Evolutionary conservation across 2,113 vertebrate genomes (phyloP).

Genomic region (Microtus montanus): DNA sequence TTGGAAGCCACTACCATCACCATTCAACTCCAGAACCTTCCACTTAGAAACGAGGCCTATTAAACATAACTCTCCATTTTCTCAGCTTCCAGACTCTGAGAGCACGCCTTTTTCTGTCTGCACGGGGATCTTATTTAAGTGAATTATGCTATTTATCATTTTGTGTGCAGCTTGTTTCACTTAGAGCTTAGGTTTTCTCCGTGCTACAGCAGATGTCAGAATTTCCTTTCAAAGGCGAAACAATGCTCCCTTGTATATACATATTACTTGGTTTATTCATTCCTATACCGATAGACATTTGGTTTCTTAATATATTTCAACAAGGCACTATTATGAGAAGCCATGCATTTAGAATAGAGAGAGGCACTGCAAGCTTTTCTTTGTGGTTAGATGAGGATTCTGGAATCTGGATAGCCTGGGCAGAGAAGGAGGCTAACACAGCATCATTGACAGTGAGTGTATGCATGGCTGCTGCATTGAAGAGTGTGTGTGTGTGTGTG

Average conservation of each 20-base stretch:
- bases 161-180: background rate
- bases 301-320: background rate
- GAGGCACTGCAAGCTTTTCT: background rate
- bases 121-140: too few species aligned
- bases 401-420: background rate
- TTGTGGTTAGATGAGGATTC: background rate
- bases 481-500: background rate
- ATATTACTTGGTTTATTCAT: background rate
- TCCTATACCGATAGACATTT: background rate
- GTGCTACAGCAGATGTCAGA: too few species aligned
- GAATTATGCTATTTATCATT: background rate
- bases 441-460: background rate
- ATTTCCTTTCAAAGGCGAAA: background rate
- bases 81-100: background rate
- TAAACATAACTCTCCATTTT: background rate
- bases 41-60: background rate
- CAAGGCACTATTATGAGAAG: background rate
- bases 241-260: background rate
- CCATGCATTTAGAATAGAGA: background rate
- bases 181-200: background rate
- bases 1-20: background rate
- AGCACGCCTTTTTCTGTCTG: background rate
- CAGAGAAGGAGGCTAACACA: background rate
- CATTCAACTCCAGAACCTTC: background rate
- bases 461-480: background rate